Evolutionary conservation across 2,113 vertebrate species (phyloP), one percentile per base, ranked within the genome.

Genomic region (Pao palembangensis): DNA sequence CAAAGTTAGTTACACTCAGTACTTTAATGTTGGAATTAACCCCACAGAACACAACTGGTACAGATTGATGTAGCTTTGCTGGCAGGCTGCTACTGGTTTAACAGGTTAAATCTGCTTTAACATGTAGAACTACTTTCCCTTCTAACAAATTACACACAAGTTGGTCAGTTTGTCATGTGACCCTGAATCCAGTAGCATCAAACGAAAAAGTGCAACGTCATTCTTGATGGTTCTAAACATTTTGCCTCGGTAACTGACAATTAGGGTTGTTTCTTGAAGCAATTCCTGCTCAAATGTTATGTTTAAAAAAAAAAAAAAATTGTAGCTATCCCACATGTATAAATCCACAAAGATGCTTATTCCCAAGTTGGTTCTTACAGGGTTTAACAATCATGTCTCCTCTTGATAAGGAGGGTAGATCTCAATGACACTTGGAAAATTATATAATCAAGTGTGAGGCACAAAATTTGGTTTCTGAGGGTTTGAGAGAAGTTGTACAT

Each of bases 331-430:
- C 43, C 17, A 15, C 6, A 76, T 79, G 75, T 69, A 78, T 73
- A 85, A 61, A 78, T 74, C 58, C 65, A 69, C 57, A 61, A 57
- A 42, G 5, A 69, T 71, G 56, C 42, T 65, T 55, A 69, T 61
- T 53, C 63, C 31, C 42, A 64, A 55, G 20, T 1, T 43, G n/a
- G 42, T 52, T 61, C 58, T 48, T 4, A 2, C 4, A n/a, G 25
- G 31, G 19, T 72, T 51, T 21, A 67, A 38, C 34, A 38, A 8
- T 38, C 34, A 38, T 38, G 34, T 38, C 34, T 38, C 34, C 8
- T 38, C 34, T 11, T 38, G 10, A 31, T 2, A 38, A 38, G 34
- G 34, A 1, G 10, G 34, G 34, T 4, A 1, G 10, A 38, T 8
- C 8, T 6, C 43, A 28, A 62, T 16, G 14, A 21, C 53, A 61